Conservation (phyloP, 2,797 vertebrate species). For the Babyrousa celebensis region DNA sequence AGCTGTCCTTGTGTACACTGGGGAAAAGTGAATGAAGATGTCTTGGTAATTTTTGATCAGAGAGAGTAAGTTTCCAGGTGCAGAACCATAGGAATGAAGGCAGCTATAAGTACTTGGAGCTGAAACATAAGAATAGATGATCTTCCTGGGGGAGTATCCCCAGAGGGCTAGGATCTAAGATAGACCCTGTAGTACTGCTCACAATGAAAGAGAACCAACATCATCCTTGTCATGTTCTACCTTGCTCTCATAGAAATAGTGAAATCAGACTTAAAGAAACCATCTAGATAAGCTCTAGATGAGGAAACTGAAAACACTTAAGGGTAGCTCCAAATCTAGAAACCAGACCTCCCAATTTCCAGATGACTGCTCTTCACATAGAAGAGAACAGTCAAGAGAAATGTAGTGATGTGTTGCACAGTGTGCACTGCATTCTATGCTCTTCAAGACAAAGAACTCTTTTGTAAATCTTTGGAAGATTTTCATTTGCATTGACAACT, state of each 20-base stretch:
- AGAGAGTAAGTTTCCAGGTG: neutral
- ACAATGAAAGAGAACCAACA: neutral
- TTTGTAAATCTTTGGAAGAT: neutral
- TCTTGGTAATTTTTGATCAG: neutral
- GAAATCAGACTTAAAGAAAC: neutral
- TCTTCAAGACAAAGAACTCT: neutral
- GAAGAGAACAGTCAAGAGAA: neutral
- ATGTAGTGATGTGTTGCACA: rapidly evolving
- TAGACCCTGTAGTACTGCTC: neutral
- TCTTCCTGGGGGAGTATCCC: neutral
- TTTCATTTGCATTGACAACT: neutral
- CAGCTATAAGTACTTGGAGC: neutral
- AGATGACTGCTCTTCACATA: neutral
- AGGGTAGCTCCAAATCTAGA: neutral
- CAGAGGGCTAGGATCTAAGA: neutral
- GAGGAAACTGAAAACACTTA: neutral
- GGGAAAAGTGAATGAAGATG: neutral
- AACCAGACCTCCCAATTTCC: neutral
- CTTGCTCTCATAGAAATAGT: neutral
- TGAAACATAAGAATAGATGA: neutral
- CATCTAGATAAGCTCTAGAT: neutral
- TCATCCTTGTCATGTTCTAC: neutral
- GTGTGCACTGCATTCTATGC: no score
- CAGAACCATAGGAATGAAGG: neutral
- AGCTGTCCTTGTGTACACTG: neutral